phyloP scores from a whole-genome alignment of 2,113 vertebrate genomes.

The Arothron firmamentum region DNA sequence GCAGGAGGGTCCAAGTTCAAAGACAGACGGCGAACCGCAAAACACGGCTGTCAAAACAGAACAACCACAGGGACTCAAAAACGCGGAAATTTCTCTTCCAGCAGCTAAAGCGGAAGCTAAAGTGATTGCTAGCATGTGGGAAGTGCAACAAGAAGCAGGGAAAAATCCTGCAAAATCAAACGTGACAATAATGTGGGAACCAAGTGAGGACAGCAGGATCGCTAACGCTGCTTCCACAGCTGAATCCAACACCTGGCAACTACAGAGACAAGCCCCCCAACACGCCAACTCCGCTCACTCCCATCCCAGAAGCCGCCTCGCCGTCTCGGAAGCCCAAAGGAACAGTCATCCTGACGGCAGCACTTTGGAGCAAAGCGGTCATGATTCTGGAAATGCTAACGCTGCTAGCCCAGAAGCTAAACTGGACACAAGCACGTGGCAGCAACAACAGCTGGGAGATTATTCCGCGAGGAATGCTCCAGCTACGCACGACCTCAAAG shows the following conservation, averaged over 20 bases:
- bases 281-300: background rate
- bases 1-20: background rate
- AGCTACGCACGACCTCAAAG: background rate
- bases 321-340: no score
- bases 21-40: background rate
- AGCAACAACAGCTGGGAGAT: constrained; percentile 7
- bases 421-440: background rate
- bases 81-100: background rate
- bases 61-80: background rate
- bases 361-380: constrained; percentile 17
- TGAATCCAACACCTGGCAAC: constrained; percentile 14
- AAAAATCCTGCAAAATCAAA: background rate
- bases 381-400: background rate
- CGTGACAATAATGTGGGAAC: constrained; percentile 8
- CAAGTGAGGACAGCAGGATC: background rate
- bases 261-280: background rate
- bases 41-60: background rate
- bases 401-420: constrained; percentile 1
- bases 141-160: background rate
- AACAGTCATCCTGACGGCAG: background rate
- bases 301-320: background rate
- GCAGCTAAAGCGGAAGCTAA: constrained; percentile 15
- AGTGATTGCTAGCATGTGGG: constrained; percentile 14
- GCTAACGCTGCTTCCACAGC: background rate
- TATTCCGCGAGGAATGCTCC: background rate